Percentiles rank a stretch among this genome's conserved stretches.
Evolutionary conservation across 37 sponge, comb jelly and placozoan genomes (phyloP).

Genomic region (Corticium candelabrum): DNA sequence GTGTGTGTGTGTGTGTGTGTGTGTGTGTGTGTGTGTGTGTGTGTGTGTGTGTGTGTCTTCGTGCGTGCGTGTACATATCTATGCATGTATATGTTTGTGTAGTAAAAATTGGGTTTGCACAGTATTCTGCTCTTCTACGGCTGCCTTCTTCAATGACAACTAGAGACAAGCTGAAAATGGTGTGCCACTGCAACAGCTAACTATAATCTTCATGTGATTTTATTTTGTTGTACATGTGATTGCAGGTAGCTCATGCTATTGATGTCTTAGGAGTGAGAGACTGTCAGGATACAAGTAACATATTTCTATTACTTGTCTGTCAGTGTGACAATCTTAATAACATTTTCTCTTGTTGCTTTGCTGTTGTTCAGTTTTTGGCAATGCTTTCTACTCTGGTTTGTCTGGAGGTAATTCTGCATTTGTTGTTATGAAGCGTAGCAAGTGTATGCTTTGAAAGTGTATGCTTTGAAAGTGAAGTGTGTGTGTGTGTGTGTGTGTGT

Average conservation of each 20-base stretch:
- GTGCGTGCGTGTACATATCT: too few relatives aligned
- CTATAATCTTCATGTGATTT: background rate
- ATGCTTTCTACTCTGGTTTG: background rate
- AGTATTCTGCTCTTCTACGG: constrained; percentile 63
- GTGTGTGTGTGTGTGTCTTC: too few relatives aligned
- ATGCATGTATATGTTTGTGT: too few relatives aligned
- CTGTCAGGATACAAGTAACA: constrained; percentile 5
- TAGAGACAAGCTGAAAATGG: constrained; percentile 12
- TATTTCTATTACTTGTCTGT: background rate
- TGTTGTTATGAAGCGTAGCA: too few relatives aligned
- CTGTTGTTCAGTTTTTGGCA: background rate
- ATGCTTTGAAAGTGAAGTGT: too few relatives aligned
- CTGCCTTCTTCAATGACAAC: constrained; percentile 27
- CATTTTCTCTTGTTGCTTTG: too few relatives aligned
- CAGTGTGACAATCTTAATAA: too few relatives aligned
- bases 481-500: too few relatives aligned
- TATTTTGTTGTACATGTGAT: background rate
- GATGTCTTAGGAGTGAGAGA: background rate
- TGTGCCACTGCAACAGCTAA: constrained; percentile 8
- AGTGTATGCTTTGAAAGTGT: too few relatives aligned
- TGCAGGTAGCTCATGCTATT: background rate
- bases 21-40: too few relatives aligned
- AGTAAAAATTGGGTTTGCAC: background rate
- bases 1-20: too few relatives aligned
- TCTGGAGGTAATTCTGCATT: background rate